Evolutionary conservation across 2,888 invertebrate genomes (phyloP).

Genomic region (Raillietiella orientalis): DNA sequence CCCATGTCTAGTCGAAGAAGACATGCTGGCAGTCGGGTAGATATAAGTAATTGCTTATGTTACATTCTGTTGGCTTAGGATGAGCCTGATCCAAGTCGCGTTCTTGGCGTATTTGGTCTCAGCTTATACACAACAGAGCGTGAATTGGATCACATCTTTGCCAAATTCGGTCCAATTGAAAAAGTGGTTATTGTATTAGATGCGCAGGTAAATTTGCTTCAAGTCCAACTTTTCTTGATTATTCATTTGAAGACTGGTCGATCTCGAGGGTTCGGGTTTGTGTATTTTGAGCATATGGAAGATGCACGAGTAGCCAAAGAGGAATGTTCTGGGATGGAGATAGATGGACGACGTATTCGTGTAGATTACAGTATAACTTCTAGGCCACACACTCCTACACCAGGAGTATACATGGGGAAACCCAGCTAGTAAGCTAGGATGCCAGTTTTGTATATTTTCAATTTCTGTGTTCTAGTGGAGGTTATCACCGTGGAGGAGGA

Average conservation of each 20-base stretch:
- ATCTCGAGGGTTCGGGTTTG: slow-evolving; percentile 85
- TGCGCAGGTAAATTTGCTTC: slow-evolving; percentile 31
- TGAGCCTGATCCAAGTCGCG: slow-evolving; percentile 54
- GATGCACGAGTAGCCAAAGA: slow-evolving; percentile 83
- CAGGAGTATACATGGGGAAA: slow-evolving; percentile 86
- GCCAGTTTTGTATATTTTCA: too few species aligned
- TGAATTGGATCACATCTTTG: slow-evolving; percentile 66
- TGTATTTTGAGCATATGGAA: slow-evolving; percentile 56
- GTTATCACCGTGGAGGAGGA: slow-evolving; percentile 9
- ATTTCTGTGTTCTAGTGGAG: too few species aligned
- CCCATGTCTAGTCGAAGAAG: slow-evolving; percentile 49
- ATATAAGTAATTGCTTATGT: too few species aligned
- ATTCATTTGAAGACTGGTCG: slow-evolving; percentile 39
- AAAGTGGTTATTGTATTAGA: slow-evolving; percentile 81
- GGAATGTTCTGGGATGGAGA: slow-evolving; percentile 69
- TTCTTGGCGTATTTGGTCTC: slow-evolving; percentile 78
- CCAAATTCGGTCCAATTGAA: slow-evolving; percentile 67
- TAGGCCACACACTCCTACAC: slow-evolving; percentile 84
- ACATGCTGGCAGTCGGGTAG: slow-evolving; percentile 37
- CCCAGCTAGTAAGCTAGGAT: slow-evolving; percentile 39
- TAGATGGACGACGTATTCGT: slow-evolving; percentile 66
- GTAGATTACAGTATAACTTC: slow-evolving; percentile 89
- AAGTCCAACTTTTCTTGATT: neutral
- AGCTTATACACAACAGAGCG: slow-evolving; percentile 73
- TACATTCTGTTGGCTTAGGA: too few species aligned